Evolutionary conservation across 2,113 vertebrate genomes (phyloP), one percentile per base, ranked within the genome.

Genomic region (Rhea pennata): DNA sequence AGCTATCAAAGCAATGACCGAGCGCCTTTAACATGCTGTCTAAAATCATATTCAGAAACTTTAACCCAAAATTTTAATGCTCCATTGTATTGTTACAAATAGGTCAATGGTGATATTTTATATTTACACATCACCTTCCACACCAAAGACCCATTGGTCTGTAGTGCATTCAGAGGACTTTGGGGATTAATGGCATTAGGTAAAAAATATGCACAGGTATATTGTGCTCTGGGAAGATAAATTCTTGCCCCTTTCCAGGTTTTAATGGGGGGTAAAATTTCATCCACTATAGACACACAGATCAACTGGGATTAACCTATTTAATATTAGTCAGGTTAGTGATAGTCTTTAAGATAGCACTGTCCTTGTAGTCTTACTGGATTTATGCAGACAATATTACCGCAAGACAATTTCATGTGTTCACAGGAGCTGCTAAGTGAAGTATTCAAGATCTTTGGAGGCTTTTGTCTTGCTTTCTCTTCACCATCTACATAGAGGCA

Each of bases 1-100:
- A 97, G 96, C 96, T 95, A 95, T 96, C 96, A 97, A 95, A 96
- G 89, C 96, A 95, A 96, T 97, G 93, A 96, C 53, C 92, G 89
- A 87, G 75, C 90, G 95, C 58, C 91, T 44, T 40, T 95, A 96
- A 96, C 93, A 91, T 1, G 92, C 95, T 96, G 97, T 91, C 93
- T 88, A 54, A 86, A 97, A 87, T 39, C 40, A 0, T 88, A 93
- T 11, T 85, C 87, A 81, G 84, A 72, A 93, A 69, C 74, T 89
- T 90, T 61, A 89, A 53, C 74, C 58, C 58, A 31, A 29, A 46
- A 80, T 64, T 74, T 46, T 81, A 89, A 62, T 88, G 75, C 82
- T 75, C 75, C 3, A 1, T 19, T 93, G 29, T 91, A 36, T 61
- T 20, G 0, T 61, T 92, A 46, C 66, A 91, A 80, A 75, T 87